These are phyloP conservation scores for Drosophila setosimentum DNA, from an alignment of 2,888 invertebrate genomes.

Conservation along the genomic window DNA sequence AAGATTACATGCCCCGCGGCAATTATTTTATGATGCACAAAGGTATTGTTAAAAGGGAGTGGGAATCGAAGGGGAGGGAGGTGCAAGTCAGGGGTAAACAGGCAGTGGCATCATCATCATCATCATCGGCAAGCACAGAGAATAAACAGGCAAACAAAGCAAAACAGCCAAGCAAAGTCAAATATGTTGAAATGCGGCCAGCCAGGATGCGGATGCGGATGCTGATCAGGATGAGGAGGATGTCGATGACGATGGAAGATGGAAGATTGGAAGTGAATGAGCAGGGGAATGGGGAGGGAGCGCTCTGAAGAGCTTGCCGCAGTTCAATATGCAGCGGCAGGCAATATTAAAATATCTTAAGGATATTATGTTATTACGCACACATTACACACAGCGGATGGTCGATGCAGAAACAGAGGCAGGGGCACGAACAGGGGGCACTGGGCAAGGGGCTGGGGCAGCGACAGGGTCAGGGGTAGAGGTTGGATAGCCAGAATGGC, in stretches of 20 bases:
- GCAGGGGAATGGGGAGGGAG: constrained; percentile 21
- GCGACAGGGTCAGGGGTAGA: neutral
- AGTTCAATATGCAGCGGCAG: constrained; percentile 78
- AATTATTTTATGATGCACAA: constrained; percentile 85
- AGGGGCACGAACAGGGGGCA: neutral
- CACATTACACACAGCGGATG: constrained; percentile 74
- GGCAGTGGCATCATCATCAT: constrained; percentile 21
- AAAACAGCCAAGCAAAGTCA: constrained; percentile 69
- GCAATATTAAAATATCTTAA: constrained; percentile 83
- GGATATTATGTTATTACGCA: constrained; percentile 83
- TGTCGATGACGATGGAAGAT: constrained; percentile 6
- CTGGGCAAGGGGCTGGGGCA: neutral
- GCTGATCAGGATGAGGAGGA: constrained; percentile 22
- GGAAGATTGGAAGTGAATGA: constrained; percentile 2
- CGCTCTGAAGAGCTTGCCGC: constrained; percentile 61
- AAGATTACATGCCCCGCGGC: constrained; percentile 77
- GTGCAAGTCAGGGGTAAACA: constrained; percentile 45
- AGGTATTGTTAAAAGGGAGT: constrained; percentile 83
- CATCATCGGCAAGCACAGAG: constrained; percentile 6
- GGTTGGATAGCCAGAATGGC: constrained; percentile 20
- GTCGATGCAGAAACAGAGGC: neutral
- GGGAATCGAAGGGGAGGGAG: constrained; percentile 2
- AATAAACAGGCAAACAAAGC: constrained; percentile 19
- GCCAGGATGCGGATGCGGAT: constrained; percentile 47
- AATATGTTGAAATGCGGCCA: constrained; percentile 78